Evolutionary conservation across 2,113 vertebrate genomes (phyloP), one percentile per base, ranked within the genome.

Genomic region (Lepidothrix coronata): DNA sequence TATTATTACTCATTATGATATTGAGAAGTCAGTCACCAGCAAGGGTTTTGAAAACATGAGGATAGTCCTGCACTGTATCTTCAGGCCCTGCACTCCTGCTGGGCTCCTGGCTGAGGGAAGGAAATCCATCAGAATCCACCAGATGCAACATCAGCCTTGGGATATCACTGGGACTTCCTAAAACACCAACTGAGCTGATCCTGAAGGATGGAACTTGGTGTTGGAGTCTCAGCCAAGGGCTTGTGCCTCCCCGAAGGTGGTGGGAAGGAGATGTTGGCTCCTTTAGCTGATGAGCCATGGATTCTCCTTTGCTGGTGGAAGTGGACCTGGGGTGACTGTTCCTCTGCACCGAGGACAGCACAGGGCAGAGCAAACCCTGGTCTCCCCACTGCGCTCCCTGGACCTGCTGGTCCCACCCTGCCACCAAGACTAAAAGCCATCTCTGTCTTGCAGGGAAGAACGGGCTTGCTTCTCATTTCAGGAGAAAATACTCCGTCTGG

Each of bases 401-500:
- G 59, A 76, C 46, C 44, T 5, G 9, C 27, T 4, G 37, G 76
- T 58, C 59, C 72, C 75, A 57, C 20, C 23, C 51, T 58, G 70
- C n/a, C 41, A 31, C 46, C 59, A 41, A 82, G 70, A 75, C 55
- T 19, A 46, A 66, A 86, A 52, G 25, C 5, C 2, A 1, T 31
- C 91, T 72, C 74, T 3, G 22, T 61, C 93, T 93, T 67, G 83
- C 82, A 37, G 84, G 94, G 54, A 75, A 14, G 31, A 77, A 92
- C 5, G 24, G 81, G 70, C 68, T 91, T 5, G 3, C 28, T 49
- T n/a, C 89, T 82, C 8, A 1, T 94, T 93, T 92, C 75, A 54
- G 58, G 57, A 90, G 91, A 81, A 78, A 75, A 85, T 41, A 84
- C 81, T 95, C 93, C 68, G 91, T 89, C 95, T 96, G 90, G 77